Conservation (phyloP, 2,113 vertebrate species). For the Cyphomyrus discorhynchus region DNA sequence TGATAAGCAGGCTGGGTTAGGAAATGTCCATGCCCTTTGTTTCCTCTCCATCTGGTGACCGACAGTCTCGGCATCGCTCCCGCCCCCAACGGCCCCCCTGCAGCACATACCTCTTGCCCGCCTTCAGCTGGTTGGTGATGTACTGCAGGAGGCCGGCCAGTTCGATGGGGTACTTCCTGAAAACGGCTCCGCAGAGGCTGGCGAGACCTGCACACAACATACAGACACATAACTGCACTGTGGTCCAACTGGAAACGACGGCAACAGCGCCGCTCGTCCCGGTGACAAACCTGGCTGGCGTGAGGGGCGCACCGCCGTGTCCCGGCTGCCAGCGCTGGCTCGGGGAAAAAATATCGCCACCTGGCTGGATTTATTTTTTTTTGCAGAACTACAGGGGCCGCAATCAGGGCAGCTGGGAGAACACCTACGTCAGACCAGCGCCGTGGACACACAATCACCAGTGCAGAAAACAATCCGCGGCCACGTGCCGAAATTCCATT, state of each 20-base stretch:
- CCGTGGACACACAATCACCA: background rate
- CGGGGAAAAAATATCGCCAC: too few species aligned
- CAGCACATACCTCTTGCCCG: slow-evolving; percentile 81
- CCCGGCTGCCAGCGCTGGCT: background rate
- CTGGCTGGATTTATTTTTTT: background rate
- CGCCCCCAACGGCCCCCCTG: background rate
- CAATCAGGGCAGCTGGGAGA: background rate
- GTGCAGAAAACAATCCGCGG: background rate
- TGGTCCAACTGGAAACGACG: background rate
- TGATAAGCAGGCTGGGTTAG: background rate
- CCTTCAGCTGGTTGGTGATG: slow-evolving; percentile 95
- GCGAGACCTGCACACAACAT: slow-evolving; percentile 68
- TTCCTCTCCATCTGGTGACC: background rate
- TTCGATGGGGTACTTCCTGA: slow-evolving; percentile 96
- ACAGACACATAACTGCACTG: background rate
- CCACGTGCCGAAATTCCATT: background rate
- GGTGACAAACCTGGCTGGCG: background rate
- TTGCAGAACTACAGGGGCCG: background rate
- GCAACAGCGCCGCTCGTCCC: background rate
- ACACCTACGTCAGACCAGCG: background rate
- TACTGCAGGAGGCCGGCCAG: slow-evolving; percentile 94
- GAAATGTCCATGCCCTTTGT: background rate
- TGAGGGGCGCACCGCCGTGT: background rate
- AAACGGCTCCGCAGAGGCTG: slow-evolving; percentile 93
- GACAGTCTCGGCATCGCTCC: background rate